Conservation (phyloP, 2,113 vertebrate species). For the Mormoops blainvillei region DNA sequence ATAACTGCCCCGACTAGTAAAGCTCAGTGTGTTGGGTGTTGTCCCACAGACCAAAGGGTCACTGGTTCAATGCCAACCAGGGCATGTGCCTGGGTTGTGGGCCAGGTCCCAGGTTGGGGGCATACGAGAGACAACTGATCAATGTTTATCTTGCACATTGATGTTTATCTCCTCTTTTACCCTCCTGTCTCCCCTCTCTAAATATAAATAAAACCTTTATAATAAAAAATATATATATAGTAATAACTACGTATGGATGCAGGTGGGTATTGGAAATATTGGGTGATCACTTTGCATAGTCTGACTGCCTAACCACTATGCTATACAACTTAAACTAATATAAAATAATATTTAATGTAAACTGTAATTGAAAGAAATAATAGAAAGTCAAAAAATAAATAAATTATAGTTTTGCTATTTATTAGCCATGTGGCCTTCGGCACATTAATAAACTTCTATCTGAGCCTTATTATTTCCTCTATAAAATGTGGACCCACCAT, state of each 20-base stretch:
- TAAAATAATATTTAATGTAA: neutral
- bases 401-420: neutral
- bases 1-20: neutral
- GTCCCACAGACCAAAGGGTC: no score
- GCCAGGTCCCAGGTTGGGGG: no score
- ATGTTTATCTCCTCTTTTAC: no score
- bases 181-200: no score
- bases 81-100: no score
- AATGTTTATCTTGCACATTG: no score
- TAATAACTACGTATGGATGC: neutral
- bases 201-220: no score
- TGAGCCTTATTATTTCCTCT: neutral
- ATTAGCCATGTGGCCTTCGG: neutral
- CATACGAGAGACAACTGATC: no score
- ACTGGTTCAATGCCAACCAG: no score
- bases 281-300: neutral
- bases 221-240: neutral
- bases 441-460: neutral
- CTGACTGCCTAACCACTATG: neutral
- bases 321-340: neutral
- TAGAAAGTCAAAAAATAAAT: neutral
- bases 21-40: no score
- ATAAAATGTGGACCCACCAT: neutral
- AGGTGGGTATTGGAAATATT: neutral
- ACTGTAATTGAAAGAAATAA: neutral